Conservation (phyloP, 2,888 invertebrate species). For the Neoitamus cyanurus region DNA sequence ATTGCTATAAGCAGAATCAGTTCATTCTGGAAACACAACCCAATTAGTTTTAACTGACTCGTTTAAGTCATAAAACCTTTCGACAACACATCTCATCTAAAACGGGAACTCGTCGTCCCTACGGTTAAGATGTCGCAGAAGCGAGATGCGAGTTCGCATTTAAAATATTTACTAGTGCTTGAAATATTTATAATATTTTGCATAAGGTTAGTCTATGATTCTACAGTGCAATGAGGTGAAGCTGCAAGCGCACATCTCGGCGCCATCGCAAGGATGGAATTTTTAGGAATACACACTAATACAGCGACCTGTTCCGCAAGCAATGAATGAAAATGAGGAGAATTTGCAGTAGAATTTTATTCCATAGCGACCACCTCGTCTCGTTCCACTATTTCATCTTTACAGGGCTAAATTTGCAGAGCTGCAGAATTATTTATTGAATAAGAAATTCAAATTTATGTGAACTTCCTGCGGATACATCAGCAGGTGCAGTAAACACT, state of each 20-base stretch:
- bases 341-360: slow-evolving; percentile 25
- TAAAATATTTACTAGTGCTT: background rate
- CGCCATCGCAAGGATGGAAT: background rate
- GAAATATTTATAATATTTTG: background rate
- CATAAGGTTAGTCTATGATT: background rate
- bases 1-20: too few relatives aligned
- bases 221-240: background rate
- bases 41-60: too few relatives aligned
- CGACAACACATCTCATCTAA: background rate
- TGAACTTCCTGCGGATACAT: slow-evolving; percentile 51
- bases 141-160: background rate
- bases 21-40: too few relatives aligned
- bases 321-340: slow-evolving; percentile 38
- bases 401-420: slow-evolving; percentile 25
- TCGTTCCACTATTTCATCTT: slow-evolving; percentile 20
- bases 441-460: slow-evolving; percentile 51
- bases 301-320: slow-evolving; percentile 20
- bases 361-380: background rate
- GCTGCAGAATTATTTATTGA: slow-evolving; percentile 50
- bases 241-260: background rate
- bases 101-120: background rate
- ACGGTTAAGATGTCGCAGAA: background rate
- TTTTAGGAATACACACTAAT: slow-evolving; percentile 29
- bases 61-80: background rate
- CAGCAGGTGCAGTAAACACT: slow-evolving; percentile 49